Evolutionary conservation across 2,113 vertebrate species (phyloP), one percentile per base, ranked within the genome.

Genomic region (Carettochelys insculpta): DNA sequence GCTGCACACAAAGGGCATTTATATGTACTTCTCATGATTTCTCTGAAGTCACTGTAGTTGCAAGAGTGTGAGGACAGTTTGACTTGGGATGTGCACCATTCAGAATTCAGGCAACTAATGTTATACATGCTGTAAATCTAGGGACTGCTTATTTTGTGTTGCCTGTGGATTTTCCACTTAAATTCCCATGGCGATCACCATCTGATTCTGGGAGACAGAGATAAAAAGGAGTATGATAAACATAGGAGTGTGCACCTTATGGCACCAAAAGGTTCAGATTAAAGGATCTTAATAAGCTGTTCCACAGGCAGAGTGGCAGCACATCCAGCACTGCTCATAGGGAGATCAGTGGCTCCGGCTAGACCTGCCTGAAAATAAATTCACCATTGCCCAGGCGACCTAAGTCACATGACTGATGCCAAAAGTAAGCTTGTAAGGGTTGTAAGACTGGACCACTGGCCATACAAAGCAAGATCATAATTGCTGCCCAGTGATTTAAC

Each of bases 211-310:
- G 48, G 92, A 84, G n/a, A 77, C 83, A 78, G 83, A 85, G 50
- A 94, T 65, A 86, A 90, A 93, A 50, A 92, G 1, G 77, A 43
- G 71, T 5, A n/a, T 38, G 90, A 22, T n/a, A 94, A 68, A 68
- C 25, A 80, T 13, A 43, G 3, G 82, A 77, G 61, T 5, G 0
- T 19, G 20, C 81, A 96, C 76, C 71, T 90, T 89, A n/a, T n/a
- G n/a, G 68, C 88, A 77, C 84, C 94, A 95, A 84, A 87, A 94
- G 95, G 93, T 93, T 96, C 82, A 88, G 54, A 93, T 95, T 95
- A 95, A 93, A 85, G 78, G 29, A 90, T 58, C 68, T 77, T 88
- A 96, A 87, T 61, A 80, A 89, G 81, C 71, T 77, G 22, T 76
- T 90, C n/a, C 79, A n/a, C 52, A 85, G 65, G 89, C 93, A 90